Percentiles rank a stretch among this genome's conserved stretches.
Conservation (phyloP, 2,113 vertebrate species). For the Caretta caretta region DNA sequence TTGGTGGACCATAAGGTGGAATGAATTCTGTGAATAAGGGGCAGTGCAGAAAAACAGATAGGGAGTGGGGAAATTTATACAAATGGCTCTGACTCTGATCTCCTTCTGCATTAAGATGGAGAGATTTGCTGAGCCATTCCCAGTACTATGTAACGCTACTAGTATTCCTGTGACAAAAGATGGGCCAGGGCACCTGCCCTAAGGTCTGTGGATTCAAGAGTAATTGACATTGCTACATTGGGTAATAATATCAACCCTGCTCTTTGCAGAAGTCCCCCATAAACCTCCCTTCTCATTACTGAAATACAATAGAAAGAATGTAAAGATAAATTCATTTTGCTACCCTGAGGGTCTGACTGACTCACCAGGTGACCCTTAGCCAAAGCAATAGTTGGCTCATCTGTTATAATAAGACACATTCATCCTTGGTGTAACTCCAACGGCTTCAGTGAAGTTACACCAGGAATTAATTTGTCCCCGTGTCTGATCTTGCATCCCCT, state of each 20-base stretch:
- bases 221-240: background rate
- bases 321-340: background rate
- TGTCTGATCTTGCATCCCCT: background rate
- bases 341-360: background rate
- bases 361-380: background rate
- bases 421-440: background rate
- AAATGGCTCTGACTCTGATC: background rate
- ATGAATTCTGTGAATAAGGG: background rate
- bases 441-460: background rate
- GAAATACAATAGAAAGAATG: background rate
- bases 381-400: background rate
- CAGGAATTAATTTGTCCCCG: background rate
- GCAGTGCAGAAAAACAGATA: background rate
- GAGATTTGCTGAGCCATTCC: background rate
- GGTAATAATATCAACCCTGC: conserved; percentile 1
- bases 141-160: background rate
- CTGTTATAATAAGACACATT: background rate
- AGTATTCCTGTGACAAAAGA: background rate
- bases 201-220: background rate
- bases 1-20: background rate
- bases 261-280: background rate
- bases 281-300: background rate
- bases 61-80: background rate
- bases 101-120: background rate
- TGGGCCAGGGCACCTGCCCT: background rate